Evolutionary conservation across 2,888 invertebrate species (phyloP).

Genomic region (Nysson spinosus): DNA sequence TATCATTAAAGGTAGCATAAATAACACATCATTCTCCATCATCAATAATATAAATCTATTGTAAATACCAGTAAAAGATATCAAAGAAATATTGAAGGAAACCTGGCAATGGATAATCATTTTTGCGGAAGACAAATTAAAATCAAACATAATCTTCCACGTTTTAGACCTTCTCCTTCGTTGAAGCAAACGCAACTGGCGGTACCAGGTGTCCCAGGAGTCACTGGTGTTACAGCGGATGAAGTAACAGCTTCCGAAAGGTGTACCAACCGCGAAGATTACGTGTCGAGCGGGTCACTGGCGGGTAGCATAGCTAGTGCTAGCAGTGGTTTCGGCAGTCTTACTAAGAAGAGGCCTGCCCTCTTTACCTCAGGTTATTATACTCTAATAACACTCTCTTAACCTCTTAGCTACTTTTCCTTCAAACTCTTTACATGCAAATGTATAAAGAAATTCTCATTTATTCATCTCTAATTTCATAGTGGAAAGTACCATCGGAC

Average conservation of each 20-base stretch:
- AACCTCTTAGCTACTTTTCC: neutral
- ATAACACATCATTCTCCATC: too few relatives aligned
- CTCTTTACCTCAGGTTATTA: conserved; percentile 79
- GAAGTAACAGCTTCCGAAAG: conserved; percentile 69
- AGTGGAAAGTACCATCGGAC: too few relatives aligned
- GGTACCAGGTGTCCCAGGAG: conserved; percentile 72
- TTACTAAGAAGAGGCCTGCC: conserved; percentile 86
- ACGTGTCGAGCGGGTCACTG: conserved; percentile 80
- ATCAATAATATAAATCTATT: too few relatives aligned
- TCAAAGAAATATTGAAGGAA: too few relatives aligned
- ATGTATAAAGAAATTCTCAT: neutral
- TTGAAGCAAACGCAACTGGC: conserved; percentile 81
- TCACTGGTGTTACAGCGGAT: conserved; percentile 68
- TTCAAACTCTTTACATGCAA: too few relatives aligned
- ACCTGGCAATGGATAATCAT: too few relatives aligned
- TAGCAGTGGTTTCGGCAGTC: conserved; percentile 91
- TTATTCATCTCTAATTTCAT: too few relatives aligned
- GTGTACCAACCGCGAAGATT: conserved; percentile 79
- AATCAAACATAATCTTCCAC: too few relatives aligned
- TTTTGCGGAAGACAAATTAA: too few relatives aligned
- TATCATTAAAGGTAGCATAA: too few relatives aligned
- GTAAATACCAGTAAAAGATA: too few relatives aligned
- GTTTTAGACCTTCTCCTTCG: conserved; percentile 82
- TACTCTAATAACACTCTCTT: too few relatives aligned
- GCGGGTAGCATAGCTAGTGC: conserved; percentile 85